Conservation (phyloP, 2,797 vertebrate species). For the Zenarchopterus dispar region DNA sequence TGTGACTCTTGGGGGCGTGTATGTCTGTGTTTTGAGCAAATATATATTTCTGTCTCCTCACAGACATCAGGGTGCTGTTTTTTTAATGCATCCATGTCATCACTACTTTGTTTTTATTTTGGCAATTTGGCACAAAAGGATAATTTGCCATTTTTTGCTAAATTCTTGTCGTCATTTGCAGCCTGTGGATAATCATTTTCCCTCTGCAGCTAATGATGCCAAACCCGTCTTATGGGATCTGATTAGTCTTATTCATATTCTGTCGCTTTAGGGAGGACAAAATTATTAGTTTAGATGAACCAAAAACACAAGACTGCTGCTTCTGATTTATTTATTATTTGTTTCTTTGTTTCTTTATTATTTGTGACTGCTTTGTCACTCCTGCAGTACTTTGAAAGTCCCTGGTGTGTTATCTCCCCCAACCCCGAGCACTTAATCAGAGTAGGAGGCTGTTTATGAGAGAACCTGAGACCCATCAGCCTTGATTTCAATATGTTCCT, state of each 20-base stretch:
- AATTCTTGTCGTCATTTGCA: slow-evolving; percentile 40
- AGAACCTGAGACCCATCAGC: no score
- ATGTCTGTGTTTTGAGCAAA: slow-evolving; percentile 34
- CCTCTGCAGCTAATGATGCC: slow-evolving; percentile 35
- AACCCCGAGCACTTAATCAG: no score
- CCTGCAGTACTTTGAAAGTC: background rate
- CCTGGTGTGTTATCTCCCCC: background rate
- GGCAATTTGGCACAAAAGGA: slow-evolving; percentile 16
- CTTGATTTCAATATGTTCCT: no score
- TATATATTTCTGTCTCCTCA: slow-evolving; percentile 38
- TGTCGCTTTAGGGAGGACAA: background rate
- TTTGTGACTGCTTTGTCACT: background rate
- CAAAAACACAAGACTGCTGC: background rate
- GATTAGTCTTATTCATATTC: slow-evolving; percentile 31
- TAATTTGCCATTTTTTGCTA: slow-evolving; percentile 26
- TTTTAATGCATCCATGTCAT: background rate
- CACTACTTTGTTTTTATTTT: slow-evolving; percentile 27
- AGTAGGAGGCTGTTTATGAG: no score
- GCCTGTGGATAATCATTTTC: slow-evolving; percentile 40
- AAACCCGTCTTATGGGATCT: slow-evolving; percentile 34
- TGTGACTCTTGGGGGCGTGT: slow-evolving; percentile 36
- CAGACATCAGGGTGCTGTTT: slow-evolving; percentile 1
- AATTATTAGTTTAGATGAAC: no score
- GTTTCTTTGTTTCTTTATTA: no score
- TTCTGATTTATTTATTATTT: background rate